phyloP scores from a whole-genome alignment of 2,888 invertebrate genomes.

The Prosapia bicincta region DNA sequence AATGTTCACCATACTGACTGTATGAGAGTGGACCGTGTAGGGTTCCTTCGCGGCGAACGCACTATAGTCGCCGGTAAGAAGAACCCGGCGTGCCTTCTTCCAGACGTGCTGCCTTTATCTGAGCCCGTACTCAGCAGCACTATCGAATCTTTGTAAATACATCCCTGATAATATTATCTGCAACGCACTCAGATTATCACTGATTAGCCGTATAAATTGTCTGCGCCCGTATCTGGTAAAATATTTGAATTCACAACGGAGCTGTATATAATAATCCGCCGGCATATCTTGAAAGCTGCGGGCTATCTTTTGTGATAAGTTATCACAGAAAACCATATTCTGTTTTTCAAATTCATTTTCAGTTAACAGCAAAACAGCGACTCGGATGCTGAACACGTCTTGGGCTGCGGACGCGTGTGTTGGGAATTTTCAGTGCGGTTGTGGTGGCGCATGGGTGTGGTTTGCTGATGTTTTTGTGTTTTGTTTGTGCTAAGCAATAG shows the following conservation, averaged over 20 bases:
- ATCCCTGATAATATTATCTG: not conserved
- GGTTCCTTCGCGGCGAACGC: too few relatives aligned
- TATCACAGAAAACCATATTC: conserved; percentile 2
- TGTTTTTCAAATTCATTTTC: conserved; percentile 2
- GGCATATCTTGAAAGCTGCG: not conserved
- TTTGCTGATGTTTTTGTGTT: too few relatives aligned
- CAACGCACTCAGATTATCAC: not conserved
- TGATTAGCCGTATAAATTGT: not conserved
- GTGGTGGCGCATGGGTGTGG: not conserved
- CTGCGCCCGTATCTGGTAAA: not conserved
- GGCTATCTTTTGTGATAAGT: not conserved
- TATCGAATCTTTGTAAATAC: not conserved
- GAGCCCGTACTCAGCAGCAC: not conserved
- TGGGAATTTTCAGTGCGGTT: not conserved
- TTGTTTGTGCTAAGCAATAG: too few relatives aligned
- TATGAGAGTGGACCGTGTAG: too few relatives aligned
- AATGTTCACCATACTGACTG: too few relatives aligned
- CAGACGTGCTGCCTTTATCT: not conserved
- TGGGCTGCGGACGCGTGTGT: not conserved
- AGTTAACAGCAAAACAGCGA: not conserved
- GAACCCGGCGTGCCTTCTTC: not conserved
- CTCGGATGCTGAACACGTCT: not conserved
- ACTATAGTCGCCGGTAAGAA: too few relatives aligned
- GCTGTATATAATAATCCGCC: not conserved
- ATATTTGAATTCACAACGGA: not conserved